A percentile compares a stretch with the other conserved stretches of the same genome.
These are phyloP conservation scores for Hyaena hyaena DNA, from an alignment of 2,113 vertebrate genomes.

Conservation along the genomic window DNA sequence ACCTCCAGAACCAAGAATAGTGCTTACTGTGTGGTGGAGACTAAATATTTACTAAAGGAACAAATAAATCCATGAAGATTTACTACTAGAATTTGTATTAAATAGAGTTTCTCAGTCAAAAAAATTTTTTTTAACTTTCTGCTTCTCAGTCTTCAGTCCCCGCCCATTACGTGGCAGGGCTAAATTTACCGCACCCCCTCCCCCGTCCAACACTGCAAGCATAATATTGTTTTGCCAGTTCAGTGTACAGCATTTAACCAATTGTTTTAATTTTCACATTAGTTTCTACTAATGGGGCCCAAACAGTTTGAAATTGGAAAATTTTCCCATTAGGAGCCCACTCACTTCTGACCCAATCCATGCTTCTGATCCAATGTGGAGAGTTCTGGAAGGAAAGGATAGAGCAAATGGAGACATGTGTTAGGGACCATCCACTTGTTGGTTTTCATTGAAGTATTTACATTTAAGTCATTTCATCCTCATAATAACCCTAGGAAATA, in stretches of 20 bases:
- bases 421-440: not conserved
- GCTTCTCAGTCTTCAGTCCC: not conserved
- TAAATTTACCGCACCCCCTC: fast-evolving
- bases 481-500: not conserved
- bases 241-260: not conserved
- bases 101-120: not conserved
- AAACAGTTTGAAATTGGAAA: not conserved
- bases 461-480: not conserved
- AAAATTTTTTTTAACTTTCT: not conserved
- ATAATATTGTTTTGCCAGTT: not conserved
- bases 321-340: not conserved
- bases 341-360: not conserved
- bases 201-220: not conserved
- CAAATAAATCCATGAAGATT: not conserved
- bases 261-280: not conserved
- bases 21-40: not conserved
- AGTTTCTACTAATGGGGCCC: not conserved
- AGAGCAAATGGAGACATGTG: not conserved
- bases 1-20: not conserved
- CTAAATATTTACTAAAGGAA: not conserved
- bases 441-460: not conserved
- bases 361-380: not conserved
- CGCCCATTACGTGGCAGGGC: not conserved
- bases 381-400: not conserved
- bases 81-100: not conserved